Base-by-base conservation (phyloP, 1,140 invertebrate species). In the Apis laboriosa region DNA sequence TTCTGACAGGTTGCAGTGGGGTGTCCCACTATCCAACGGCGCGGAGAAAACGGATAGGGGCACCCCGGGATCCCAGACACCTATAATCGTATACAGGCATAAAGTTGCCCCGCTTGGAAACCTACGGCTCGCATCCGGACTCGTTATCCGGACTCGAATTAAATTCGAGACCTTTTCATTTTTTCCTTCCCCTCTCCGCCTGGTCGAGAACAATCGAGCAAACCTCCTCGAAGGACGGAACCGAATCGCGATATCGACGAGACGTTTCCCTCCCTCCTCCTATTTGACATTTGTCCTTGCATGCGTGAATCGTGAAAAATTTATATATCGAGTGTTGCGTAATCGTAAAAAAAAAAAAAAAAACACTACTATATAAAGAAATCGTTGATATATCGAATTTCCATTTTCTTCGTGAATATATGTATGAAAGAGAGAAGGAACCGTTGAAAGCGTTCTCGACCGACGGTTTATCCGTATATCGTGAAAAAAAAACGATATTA, bases 1-100 rank as follows among this genome's bases (percentile, higher is more conserved):
- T 88, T 78, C 72, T 87, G 87, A 88, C 87, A 88, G 86, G 87
- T 88, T 87, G 79, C 86, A 63, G 86, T 81, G 83, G 86, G 86
- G 77, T 88, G 87, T 88, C 86, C 86, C 86, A 77, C 86, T 72
- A 75, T 67, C 86, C 85, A 77, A 81, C 81, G 66, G 72, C 11
- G 82, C 77, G 34, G 85, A 88, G 86, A 80, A 87, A 88, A 88
- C 86, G 86, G 83, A 88, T 85, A 88, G 86, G 79, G 58, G 83
- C 86, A 83, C 87, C 83, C 83, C 76, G 76, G 87, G 79, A 85
- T 68, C 76, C 76, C 78, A 84, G 78, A 87, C 70, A 78, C 77
- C 83, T 84, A 84, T 84, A 84, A 84, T 84, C 83, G 83, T 74
- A 43, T 43, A 63, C 73, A 75, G 79, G 75, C 83, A 85, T 88